phyloP scores from a whole-genome alignment of 2,888 invertebrate species.

The Melangyna quadrimaculata region DNA sequence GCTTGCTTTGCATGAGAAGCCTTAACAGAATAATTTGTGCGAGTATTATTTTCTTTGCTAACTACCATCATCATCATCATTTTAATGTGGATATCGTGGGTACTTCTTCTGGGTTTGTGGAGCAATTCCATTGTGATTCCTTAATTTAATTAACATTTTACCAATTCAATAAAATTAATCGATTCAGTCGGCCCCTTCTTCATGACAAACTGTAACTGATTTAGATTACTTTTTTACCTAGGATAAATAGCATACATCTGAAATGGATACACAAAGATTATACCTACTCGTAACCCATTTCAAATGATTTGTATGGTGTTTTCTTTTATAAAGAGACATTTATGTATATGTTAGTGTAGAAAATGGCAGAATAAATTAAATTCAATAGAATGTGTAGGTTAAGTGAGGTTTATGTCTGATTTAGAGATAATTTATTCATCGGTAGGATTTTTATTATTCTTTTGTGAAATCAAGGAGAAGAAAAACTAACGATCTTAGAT shows the following conservation, averaged over 20 bases:
- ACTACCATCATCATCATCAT: constrained; percentile 19
- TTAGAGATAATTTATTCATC: background rate
- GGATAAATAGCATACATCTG: background rate
- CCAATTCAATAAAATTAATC: constrained; percentile 26
- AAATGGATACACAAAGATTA: background rate
- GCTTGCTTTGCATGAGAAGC: constrained; percentile 29
- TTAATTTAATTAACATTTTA: constrained; percentile 41
- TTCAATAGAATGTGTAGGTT: background rate
- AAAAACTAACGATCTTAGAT: background rate
- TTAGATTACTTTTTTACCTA: constrained; percentile 27
- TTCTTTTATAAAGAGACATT: constrained; percentile 16
- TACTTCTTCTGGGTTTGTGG: background rate
- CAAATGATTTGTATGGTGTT: background rate
- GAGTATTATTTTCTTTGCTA: constrained; percentile 35
- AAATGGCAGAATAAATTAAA: constrained; percentile 16
- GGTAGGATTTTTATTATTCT: background rate
- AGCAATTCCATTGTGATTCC: constrained; percentile 25
- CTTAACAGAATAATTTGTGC: constrained; percentile 21
- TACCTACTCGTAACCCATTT: background rate
- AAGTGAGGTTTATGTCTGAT: constrained; percentile 6
- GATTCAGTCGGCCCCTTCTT: constrained; percentile 8
- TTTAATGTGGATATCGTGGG: background rate
- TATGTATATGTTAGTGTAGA: background rate
- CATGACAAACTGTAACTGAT: constrained; percentile 35
- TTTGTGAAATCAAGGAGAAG: background rate